These are phyloP conservation scores for Tauraco hartlaubi DNA, from an alignment of 2,797 vertebrate species.

Conservation along the genomic window DNA sequence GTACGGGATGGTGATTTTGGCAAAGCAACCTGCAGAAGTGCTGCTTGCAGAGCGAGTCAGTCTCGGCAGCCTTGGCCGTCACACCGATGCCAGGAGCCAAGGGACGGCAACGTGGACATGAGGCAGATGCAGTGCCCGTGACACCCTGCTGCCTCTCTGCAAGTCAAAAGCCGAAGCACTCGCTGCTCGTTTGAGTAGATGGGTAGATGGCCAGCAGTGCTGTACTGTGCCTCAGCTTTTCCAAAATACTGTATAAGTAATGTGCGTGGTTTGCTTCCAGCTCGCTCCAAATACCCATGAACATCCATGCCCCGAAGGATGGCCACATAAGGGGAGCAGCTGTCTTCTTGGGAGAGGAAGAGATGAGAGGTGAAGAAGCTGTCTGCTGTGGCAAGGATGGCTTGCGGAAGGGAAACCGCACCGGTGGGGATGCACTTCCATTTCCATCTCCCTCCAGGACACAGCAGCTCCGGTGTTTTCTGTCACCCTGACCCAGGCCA, in stretches of 20 bases:
- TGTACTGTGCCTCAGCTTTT: not conserved
- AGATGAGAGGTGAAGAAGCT: not conserved
- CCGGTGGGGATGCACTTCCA: not conserved
- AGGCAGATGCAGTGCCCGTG: fast-evolving
- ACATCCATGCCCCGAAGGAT: not conserved
- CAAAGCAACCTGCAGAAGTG: not conserved
- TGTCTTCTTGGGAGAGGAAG: not conserved
- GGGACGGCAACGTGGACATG: fast-evolving
- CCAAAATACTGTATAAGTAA: not conserved
- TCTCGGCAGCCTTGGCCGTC: fast-evolving
- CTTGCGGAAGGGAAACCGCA: not conserved
- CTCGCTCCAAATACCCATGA: not conserved
- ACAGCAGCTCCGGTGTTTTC: not conserved
- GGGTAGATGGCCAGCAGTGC: not conserved
- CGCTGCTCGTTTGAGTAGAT: fast-evolving
- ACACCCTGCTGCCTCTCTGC: not conserved
- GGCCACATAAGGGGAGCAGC: not conserved
- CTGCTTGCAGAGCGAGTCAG: not conserved
- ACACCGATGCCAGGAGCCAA: not conserved
- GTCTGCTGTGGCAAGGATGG: not conserved
- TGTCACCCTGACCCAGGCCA: fast-evolving
- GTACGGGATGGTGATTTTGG: not conserved
- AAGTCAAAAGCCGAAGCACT: not conserved
- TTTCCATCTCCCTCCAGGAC: not conserved
- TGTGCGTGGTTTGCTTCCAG: fast-evolving